Evolutionary conservation across 2,113 vertebrate species (phyloP), one percentile per base, ranked within the genome.

Genomic region (Rana temporaria): DNA sequence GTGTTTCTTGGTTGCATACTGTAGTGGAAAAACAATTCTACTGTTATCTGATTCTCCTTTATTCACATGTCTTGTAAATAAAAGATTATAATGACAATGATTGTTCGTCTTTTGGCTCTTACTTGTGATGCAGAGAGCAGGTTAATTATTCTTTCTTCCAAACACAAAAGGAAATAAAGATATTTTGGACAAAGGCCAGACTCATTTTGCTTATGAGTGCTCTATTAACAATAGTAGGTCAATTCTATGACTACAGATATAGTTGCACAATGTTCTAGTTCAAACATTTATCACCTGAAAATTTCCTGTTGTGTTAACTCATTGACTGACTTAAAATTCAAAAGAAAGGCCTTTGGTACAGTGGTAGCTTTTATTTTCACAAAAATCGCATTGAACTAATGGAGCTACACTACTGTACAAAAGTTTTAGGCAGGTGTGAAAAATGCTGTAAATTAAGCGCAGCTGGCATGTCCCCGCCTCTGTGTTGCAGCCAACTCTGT

Each of bases 151-250:
- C 64, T 66, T 83, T 83, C 63, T 83, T 80, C 53, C 57, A 76
- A 75, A 83, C 63, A 75, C 63, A 83, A 76, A 76, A 76, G 64
- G 72, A 83, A 83, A 83, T 83, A 83, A 63, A 76, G 72, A 83
- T 67, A 83, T 76, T 83, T 66, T 83, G 81, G 81, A 76, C 14
- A 15, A 34, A 30, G 30, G 38, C 81, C 81, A 83, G 60, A 32
- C 72, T 76, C 62, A 75, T 83, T 76, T 65, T 82, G 80, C 70
- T 57, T 74, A 82, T 82, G 80, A 75, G 80, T 55, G 20, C 70
- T 82, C 64, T 83, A 76, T 76, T 76, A 82, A 76, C 81, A 83
- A 83, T 83, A 83, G 71, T 68, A 83, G 81, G 81, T 76, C 81
- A 76, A 60, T 83, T 68, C 81, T 83, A 82, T 82, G 72, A 76